These are phyloP conservation scores for Apogon talboti DNA, from an alignment of 2,797 vertebrate species.

Conservation along the genomic window DNA sequence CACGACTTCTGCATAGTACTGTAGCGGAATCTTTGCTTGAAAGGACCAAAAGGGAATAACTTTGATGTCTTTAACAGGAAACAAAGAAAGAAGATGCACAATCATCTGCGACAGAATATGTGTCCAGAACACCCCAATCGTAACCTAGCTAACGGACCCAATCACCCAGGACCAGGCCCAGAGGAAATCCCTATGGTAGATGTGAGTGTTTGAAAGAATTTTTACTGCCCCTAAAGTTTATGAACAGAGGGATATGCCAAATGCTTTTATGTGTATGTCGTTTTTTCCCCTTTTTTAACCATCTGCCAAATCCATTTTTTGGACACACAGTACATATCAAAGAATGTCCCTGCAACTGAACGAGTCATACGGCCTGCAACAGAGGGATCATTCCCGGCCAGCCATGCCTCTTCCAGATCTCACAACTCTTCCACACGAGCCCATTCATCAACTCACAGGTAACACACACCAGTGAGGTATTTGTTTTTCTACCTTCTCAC, in stretches of 20 bases:
- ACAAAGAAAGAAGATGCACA: constrained; percentile 98
- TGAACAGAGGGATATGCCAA: constrained; percentile 23
- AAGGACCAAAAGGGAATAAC: constrained; percentile 6
- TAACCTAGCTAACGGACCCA: constrained; percentile 93
- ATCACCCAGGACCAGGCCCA: constrained; percentile 94
- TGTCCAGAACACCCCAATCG: constrained; percentile 95
- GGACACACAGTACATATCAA: constrained; percentile 91
- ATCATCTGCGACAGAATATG: constrained; percentile 96
- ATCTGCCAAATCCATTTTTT: constrained; percentile 57
- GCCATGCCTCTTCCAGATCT: constrained; percentile 95
- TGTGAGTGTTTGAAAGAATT: constrained; percentile 81
- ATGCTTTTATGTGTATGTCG: constrained; percentile 26
- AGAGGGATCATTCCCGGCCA: constrained; percentile 93
- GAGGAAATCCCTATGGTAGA: constrained; percentile 98
- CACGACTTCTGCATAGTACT: too few species aligned
- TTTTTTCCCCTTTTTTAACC: constrained; percentile 23
- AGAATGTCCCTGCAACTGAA: constrained; percentile 93
- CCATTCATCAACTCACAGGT: constrained; percentile 95
- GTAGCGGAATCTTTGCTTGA: not conserved
- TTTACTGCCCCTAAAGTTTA: constrained; percentile 15
- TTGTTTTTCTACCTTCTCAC: not conserved
- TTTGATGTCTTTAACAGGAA: constrained; percentile 82
- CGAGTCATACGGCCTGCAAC: constrained; percentile 92
- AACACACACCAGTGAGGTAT: not conserved
- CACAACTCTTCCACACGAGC: constrained; percentile 95